Base-by-base conservation (phyloP, 2,113 vertebrate genomes). In the Cairina moschata region DNA sequence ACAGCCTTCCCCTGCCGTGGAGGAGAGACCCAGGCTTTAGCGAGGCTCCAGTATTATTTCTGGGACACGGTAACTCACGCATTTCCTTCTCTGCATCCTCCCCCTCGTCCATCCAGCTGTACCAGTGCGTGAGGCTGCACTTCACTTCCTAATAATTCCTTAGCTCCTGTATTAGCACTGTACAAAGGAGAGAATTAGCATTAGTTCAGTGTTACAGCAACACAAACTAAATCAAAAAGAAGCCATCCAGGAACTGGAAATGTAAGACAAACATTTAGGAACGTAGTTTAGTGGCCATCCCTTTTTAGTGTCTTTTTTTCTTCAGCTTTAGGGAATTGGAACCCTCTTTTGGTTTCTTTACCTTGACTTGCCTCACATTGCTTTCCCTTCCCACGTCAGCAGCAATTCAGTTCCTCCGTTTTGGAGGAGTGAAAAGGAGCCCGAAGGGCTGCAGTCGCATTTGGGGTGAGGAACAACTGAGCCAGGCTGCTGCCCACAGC, bases 1-100 rank as follows among this genome's bases (percentile, higher is more conserved):
- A 98, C 98, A 34, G 98, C 98, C 21, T 98, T 99, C 74, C 98
- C 98, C 42, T 98, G 97, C 81, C 95, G 88, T 6, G 98, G 98
- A 59, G 98, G 98, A 84, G 98, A 99, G 93, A 98, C 94, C 65
- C 97, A 98, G n/a, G 98, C 98, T 76, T 95, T 98, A 74, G 97
- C 93, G 91, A 97, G 98, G 81, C 93, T 98, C 34, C 97, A 98
- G 46, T 98, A 98, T 96, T 99, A 98, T 88, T 98, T 98, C 29
- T 99, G 98, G 98, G 98, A 98, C 59, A 98, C 97, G 56, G 98
- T 99, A 96, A 97, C 97, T 87, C 42, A 28, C 34, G 36, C 4
- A 69, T 76, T 95, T 95, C 77, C 79, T 91, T 79, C 38, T 42
- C 44, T 93, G 18, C 59, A 59, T 91, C 48, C 60, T 93, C 60